Percentiles rank a stretch among this genome's conserved stretches.
Conservation (phyloP, 1,140 invertebrate genomes). For the Copidosoma floridanum region DNA sequence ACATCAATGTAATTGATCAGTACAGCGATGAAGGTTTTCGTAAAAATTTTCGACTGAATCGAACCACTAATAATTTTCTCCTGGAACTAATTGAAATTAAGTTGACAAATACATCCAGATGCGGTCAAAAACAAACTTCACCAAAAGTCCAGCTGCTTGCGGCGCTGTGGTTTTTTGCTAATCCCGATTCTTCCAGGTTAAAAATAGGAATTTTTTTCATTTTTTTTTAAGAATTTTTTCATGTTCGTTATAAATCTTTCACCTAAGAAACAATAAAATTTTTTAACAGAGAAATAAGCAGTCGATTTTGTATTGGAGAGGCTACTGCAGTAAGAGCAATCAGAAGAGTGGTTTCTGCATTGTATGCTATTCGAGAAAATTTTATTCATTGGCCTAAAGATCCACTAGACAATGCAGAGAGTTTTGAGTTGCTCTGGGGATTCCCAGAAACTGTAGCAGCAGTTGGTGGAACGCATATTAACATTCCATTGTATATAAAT, state of each 20-base stretch:
- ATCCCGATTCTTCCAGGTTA: not conserved
- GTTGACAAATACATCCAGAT: not conserved
- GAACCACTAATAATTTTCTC: not conserved
- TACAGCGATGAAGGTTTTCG: not conserved
- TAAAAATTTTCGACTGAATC: not conserved
- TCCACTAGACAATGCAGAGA: not conserved
- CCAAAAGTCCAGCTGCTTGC: not conserved
- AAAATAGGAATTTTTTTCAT: not conserved
- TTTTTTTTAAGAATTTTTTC: not conserved
- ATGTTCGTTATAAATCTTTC: too few species aligned
- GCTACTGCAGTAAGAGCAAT: not conserved
- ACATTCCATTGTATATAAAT: too few species aligned
- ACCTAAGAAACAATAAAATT: too few species aligned
- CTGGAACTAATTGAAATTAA: not conserved
- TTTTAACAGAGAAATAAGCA: not conserved
- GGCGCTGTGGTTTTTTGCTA: not conserved
- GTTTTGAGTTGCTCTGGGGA: not conserved
- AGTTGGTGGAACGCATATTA: too few species aligned
- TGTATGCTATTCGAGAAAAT: not conserved
- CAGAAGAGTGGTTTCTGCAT: not conserved
- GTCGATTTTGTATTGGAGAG: not conserved
- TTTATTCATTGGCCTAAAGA: not conserved
- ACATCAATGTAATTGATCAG: too few species aligned
- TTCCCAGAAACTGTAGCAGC: conserved; percentile 25
- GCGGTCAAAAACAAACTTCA: too few species aligned